Evolutionary conservation across 2,888 invertebrate species (phyloP).

Genomic region (Bombylius discolor): DNA sequence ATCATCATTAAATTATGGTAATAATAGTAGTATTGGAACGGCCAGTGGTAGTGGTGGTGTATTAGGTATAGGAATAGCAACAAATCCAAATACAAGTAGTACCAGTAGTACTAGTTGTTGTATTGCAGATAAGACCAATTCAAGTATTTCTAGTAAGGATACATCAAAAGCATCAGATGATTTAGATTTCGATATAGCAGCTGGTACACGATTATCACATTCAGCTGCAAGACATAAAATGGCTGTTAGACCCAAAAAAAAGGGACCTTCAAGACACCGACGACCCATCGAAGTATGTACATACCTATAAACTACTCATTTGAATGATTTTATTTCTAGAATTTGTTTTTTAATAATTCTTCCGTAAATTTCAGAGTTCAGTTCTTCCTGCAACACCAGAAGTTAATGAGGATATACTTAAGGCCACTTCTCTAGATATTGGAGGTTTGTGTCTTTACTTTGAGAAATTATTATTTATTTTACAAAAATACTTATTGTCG

Average conservation of each 20-base stretch:
- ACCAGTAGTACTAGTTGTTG: conserved; percentile 6
- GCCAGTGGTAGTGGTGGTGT: background rate
- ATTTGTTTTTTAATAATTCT: conserved; percentile 23
- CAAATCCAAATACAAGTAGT: conserved; percentile 8
- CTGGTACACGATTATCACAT: conserved; percentile 53
- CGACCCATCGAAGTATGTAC: conserved; percentile 41
- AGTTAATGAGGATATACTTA: conserved; percentile 59
- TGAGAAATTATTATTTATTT: background rate
- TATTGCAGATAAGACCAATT: conserved; percentile 15
- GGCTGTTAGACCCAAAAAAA: conserved; percentile 60
- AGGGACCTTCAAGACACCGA: conserved; percentile 57
- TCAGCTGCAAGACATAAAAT: conserved; percentile 70
- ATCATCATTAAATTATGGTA: conserved; percentile 1
- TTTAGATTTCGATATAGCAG: conserved; percentile 27
- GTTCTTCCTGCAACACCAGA: conserved; percentile 60
- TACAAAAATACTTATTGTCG: background rate
- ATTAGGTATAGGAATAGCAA: background rate
- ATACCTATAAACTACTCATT: no score
- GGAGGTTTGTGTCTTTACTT: conserved; percentile 16
- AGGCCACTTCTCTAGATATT: conserved; percentile 50
- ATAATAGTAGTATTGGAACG: background rate
- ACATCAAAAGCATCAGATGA: conserved; percentile 21
- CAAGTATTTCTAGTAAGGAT: conserved; percentile 17
- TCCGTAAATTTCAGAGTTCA: conserved; percentile 29
- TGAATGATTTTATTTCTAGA: conserved; percentile 20